These are phyloP conservation scores for Mastomys natalensis DNA, from an alignment of 2,113 vertebrate genomes.

Conservation along the genomic window DNA sequence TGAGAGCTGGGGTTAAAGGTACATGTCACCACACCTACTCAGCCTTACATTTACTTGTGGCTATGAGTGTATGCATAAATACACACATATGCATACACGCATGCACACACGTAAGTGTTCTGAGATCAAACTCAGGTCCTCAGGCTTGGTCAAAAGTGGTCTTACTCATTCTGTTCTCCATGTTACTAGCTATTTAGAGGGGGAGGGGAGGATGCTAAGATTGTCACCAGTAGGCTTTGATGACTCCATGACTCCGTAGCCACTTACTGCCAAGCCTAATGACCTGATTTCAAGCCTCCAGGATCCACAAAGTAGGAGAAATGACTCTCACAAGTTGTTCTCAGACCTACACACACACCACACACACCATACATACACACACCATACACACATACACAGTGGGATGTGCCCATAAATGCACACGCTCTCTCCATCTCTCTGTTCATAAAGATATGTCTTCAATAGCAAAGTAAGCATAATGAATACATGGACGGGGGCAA, in stretches of 20 bases:
- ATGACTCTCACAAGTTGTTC: neutral
- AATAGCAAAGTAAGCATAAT: neutral
- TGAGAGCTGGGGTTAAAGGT: neutral
- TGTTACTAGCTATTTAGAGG: neutral
- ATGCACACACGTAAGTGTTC: neutral
- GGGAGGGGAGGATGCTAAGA: neutral
- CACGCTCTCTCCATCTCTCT: neutral
- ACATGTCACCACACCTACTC: neutral
- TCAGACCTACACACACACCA: neutral
- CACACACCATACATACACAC: neutral
- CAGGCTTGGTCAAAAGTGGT: neutral
- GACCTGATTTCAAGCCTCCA: neutral
- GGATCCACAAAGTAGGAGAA: neutral
- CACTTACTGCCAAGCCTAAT: too few species aligned
- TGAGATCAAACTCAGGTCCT: neutral
- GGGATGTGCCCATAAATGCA: neutral
- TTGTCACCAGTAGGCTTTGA: neutral
- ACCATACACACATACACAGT: neutral
- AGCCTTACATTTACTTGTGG: neutral
- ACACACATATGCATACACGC: neutral
- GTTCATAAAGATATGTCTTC: neutral
- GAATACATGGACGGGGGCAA: too few species aligned
- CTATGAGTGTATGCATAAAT: too few species aligned
- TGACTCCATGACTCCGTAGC: neutral
- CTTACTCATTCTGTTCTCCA: neutral